Evolutionary conservation across 1,140 invertebrate species (phyloP), one percentile per base, ranked within the genome.

Genomic region (Parasteatoda tepidariorum): DNA sequence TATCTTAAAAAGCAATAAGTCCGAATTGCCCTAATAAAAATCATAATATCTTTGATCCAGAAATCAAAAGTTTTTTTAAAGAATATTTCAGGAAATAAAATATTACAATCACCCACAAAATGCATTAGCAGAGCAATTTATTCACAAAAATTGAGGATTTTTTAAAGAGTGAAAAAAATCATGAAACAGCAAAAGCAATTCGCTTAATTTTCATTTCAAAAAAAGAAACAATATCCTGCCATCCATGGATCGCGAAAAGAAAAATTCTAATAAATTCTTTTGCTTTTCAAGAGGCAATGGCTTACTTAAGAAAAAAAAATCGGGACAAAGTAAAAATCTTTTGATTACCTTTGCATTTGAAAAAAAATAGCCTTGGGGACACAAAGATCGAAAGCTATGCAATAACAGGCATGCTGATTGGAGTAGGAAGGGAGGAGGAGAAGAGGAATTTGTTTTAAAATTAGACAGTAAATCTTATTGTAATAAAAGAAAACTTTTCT

Each of bases 381-480:
- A 48, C 24, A 73, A 57, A 30, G 22, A 73, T 70, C 41, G 67
- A 73, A 34, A 33, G 48, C 28, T 73, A 18, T 57, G 55, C 70
- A 73, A 73, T 73, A 73, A 73, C 70, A 73, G 33, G 26, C 48
- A 24, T 31, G 70, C 70, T 59, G 70, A 73, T 73, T 73, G 28
- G 48, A 38, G 55, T n/a, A n/a, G n/a, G n/a, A n/a, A n/a, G n/a
- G n/a, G n/a, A n/a, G n/a, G n/a, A n/a, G 48, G 24, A 30, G 55
- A 55, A n/a, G 54, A 2, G 54, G 26, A 73, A 73, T 73, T 55
- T 73, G 54, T 73, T 73, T 73, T 73, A 73, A 73, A 73, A 73
- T 73, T 73, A 73, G 70, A 31, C 70, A 28, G 54, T 73, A 73
- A 73, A 73, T 73, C 70, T 73, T 73, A n/a, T 73, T 59, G 54